Conservation (phyloP, 1,140 invertebrate genomes). For the Sweltsa coloradensis region DNA sequence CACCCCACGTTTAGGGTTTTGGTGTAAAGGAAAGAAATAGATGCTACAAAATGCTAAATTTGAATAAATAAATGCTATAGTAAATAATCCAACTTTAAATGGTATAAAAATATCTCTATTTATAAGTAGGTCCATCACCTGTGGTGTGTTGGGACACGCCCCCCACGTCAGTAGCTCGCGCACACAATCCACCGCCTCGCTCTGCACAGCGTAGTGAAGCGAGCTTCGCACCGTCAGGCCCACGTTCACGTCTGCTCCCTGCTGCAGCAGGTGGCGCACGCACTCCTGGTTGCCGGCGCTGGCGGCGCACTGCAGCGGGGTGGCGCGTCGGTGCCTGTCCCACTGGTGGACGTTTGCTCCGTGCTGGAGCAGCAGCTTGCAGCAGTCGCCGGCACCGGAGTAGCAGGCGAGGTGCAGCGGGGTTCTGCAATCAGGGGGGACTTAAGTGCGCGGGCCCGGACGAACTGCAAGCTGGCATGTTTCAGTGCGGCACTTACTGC, state of each 20-base stretch:
- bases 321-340: constrained; percentile 50
- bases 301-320: constrained; percentile 64
- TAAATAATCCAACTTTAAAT: too few relatives aligned
- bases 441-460: too few relatives aligned
- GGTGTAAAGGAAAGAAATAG: too few relatives aligned
- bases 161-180: constrained; percentile 49
- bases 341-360: constrained; percentile 51
- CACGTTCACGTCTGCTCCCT: constrained; percentile 56
- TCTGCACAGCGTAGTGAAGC: constrained; percentile 61
- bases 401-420: constrained; percentile 64
- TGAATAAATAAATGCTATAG: too few relatives aligned
- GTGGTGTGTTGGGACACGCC: constrained; percentile 59
- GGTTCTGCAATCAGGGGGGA: constrained; percentile 35
- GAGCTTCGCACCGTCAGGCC: constrained; percentile 41
- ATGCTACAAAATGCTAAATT: too few relatives aligned
- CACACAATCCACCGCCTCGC: constrained; percentile 51
- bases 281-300: constrained; percentile 42
- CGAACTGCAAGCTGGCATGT: too few relatives aligned
- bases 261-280: constrained; percentile 42
- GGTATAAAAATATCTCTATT: too few relatives aligned
- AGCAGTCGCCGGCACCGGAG: constrained; percentile 47
- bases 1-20: too few relatives aligned
- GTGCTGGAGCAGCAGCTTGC: constrained; percentile 47
- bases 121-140: too few relatives aligned
- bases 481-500: too few relatives aligned